Percentiles rank a stretch among this genome's conserved stretches.
Conservation (phyloP, 2,888 invertebrate genomes). For the Drosophila demipolita region DNA sequence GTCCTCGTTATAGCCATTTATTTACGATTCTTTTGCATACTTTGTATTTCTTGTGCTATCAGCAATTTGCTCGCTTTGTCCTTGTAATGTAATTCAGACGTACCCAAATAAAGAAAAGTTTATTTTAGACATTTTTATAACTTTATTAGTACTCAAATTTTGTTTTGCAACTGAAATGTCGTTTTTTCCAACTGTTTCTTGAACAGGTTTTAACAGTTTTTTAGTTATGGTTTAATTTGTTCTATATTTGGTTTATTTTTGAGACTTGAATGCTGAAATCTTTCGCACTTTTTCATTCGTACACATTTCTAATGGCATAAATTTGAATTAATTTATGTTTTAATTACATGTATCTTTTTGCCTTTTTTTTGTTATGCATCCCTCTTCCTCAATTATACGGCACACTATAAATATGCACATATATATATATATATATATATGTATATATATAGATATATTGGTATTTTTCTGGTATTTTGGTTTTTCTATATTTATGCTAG, state of each 20-base stretch:
- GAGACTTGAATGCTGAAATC: conserved; percentile 47
- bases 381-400: conserved; percentile 61
- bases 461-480: conserved; percentile 34
- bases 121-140: conserved; percentile 63
- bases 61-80: conserved; percentile 3
- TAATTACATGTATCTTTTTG: conserved; percentile 48
- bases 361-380: conserved; percentile 1
- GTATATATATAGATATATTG: conserved; percentile 26
- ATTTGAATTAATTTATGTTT: conserved; percentile 62
- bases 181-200: conserved; percentile 29
- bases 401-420: conserved; percentile 61
- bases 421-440: conserved; percentile 7
- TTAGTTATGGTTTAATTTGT: conserved; percentile 36
- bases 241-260: conserved; percentile 35
- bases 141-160: conserved; percentile 77
- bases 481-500: conserved; percentile 69
- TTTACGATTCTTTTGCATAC: conserved; percentile 39
- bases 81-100: conserved; percentile 5
- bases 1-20: conserved; percentile 53
- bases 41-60: conserved; percentile 25
- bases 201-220: conserved; percentile 43
- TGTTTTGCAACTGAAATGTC: conserved; percentile 48
- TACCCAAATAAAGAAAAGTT: conserved; percentile 5
- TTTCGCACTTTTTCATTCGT: conserved; percentile 35
- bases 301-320: conserved; percentile 69